Evolutionary conservation across 2,113 vertebrate species (phyloP).

Genomic region (Sphaerodactylus townsendi): DNA sequence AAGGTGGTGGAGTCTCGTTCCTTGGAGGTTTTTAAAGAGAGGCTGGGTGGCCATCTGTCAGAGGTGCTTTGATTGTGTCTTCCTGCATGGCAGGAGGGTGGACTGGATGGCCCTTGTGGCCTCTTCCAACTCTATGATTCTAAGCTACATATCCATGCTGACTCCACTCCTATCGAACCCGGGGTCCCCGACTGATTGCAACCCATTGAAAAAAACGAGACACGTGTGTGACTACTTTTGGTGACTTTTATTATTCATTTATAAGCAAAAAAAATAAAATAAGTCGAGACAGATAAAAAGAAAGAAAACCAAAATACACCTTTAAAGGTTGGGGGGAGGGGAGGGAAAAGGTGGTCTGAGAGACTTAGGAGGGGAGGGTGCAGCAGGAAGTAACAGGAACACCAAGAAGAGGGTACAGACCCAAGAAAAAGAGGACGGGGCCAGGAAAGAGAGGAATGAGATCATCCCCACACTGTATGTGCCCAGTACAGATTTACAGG

Average conservation of each 20-base stretch:
- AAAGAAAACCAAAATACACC: conserved; percentile 16
- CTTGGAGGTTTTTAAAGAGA: too few species aligned
- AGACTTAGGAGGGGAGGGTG: neutral
- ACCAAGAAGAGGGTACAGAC: conserved; percentile 22
- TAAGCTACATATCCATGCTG: neutral
- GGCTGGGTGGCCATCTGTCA: too few species aligned
- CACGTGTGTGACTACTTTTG: neutral
- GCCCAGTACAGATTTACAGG: neutral
- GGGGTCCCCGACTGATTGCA: fast-evolving
- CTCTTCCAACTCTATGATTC: too few species aligned
- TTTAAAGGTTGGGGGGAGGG: neutral
- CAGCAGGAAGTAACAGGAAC: conserved; percentile 1
- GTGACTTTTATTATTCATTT: conserved; percentile 37
- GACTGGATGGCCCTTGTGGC: too few species aligned
- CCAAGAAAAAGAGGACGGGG: neutral
- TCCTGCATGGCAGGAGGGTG: too few species aligned
- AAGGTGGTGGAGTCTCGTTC: too few species aligned
- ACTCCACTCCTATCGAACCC: neutral
- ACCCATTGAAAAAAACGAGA: neutral
- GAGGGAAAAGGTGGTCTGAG: conserved; percentile 4
- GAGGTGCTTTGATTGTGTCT: too few species aligned
- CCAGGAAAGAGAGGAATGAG: neutral
- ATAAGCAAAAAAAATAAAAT: conserved; percentile 23
- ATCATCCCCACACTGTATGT: neutral
- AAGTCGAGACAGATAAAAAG: conserved; percentile 18